Conservation (phyloP, 1,140 invertebrate species). For the Eurosta solidaginis region DNA sequence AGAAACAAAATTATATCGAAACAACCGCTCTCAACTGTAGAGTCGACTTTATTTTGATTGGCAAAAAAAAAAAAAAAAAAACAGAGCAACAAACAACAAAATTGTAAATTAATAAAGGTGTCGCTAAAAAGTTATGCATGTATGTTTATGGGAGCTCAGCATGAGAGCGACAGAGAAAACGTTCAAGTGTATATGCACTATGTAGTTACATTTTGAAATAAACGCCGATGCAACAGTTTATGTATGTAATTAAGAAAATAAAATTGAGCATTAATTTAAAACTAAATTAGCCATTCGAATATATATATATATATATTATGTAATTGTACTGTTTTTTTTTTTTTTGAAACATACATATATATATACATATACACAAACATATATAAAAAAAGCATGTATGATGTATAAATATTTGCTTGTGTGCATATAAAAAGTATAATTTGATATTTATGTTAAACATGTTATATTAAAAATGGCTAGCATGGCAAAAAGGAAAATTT, state of each 20-base stretch:
- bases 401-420: neutral
- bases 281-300: constrained; percentile 24
- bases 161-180: neutral
- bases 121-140: too few relatives aligned
- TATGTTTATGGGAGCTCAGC: too few relatives aligned
- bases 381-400: neutral
- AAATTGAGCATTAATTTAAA: neutral
- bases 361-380: neutral
- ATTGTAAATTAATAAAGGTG: too few relatives aligned
- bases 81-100: too few relatives aligned
- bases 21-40: too few relatives aligned
- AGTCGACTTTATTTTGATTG: too few relatives aligned
- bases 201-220: too few relatives aligned
- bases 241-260: neutral
- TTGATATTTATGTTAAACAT: too few relatives aligned
- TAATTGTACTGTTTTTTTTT: constrained; percentile 13
- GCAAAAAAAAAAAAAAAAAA: too few relatives aligned
- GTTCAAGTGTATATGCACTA: neutral
- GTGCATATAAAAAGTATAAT: too few relatives aligned
- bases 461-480: constrained; percentile 13
- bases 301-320: neutral
- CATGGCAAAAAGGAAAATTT: neutral
- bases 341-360: neutral
- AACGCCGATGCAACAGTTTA: neutral
- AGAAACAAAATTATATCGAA: too few relatives aligned